Conservation (phyloP, 2,797 vertebrate genomes). For the Anabacerthia variegaticeps region DNA sequence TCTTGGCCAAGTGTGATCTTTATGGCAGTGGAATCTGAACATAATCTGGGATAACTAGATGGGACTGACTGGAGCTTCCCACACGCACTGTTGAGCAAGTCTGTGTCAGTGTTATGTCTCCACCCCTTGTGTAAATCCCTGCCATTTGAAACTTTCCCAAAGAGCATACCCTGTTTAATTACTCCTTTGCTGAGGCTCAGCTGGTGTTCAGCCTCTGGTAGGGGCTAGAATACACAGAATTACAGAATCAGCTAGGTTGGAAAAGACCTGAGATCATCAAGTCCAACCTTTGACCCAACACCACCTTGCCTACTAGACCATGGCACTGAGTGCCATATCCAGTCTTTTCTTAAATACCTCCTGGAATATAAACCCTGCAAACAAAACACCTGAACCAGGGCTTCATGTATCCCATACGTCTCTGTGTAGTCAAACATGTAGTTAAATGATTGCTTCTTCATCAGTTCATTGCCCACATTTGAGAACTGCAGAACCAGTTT, state of each 20-base stretch:
- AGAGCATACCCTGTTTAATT: not conserved
- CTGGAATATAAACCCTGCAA: not conserved
- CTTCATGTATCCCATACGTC: fast-evolving
- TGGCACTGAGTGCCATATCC: too few species aligned
- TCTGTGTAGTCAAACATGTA: not conserved
- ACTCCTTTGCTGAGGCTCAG: not conserved
- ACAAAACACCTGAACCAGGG: not conserved
- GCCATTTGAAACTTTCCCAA: not conserved
- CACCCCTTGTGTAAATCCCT: not conserved
- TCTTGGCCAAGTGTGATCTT: not conserved
- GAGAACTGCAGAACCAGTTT: not conserved
- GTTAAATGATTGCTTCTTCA: not conserved
- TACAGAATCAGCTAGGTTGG: too few species aligned
- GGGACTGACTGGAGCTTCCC: not conserved
- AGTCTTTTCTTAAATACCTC: not conserved
- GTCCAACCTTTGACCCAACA: too few species aligned
- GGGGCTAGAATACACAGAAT: not conserved
- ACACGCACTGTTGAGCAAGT: not conserved
- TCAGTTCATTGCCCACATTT: not conserved
- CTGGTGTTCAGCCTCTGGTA: not conserved
- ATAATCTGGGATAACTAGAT: not conserved
- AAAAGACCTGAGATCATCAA: too few species aligned
- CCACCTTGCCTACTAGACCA: too few species aligned
- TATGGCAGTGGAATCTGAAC: not conserved
- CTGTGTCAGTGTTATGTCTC: not conserved